phyloP scores from a whole-genome alignment of 2,797 vertebrate genomes.

The Pogoniulus pusillus region DNA sequence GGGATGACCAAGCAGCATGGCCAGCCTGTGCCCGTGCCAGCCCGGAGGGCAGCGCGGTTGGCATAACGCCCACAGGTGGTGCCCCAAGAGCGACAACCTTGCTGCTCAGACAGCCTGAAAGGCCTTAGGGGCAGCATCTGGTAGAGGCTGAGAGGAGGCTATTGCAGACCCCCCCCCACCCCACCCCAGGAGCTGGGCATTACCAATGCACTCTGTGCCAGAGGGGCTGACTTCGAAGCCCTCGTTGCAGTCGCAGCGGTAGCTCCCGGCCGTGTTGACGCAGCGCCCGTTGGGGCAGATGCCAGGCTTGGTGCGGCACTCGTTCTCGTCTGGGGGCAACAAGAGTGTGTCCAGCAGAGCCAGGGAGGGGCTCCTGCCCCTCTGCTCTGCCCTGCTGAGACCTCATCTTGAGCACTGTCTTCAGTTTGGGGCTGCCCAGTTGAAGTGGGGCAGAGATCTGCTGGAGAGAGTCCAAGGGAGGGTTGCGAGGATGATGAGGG shows the following conservation, averaged over 20 bases:
- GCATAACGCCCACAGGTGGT: not conserved
- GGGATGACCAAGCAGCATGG: not conserved
- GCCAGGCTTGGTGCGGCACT: constrained; percentile 86
- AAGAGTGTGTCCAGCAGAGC: too few species aligned
- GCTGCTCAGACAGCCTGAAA: not conserved
- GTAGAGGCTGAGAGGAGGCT: not conserved
- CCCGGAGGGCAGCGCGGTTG: fast-evolving
- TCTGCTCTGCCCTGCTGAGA: too few species aligned
- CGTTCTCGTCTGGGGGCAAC: constrained; percentile 86
- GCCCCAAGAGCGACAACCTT: not conserved
- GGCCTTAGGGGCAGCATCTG: too few species aligned
- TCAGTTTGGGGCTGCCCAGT: too few species aligned
- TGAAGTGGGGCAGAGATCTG: too few species aligned
- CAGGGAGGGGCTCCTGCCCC: too few species aligned
- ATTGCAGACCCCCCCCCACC: not conserved
- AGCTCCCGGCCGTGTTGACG: constrained; percentile 89
- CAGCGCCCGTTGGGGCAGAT: constrained; percentile 92
- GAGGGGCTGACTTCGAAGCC: constrained; percentile 88
- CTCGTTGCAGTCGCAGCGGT: constrained; percentile 89
- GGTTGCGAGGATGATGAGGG: too few species aligned
- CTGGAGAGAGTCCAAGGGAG: too few species aligned
- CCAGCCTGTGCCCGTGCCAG: not conserved
- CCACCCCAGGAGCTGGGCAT: not conserved
- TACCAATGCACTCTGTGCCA: constrained; percentile 90
- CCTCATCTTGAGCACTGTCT: too few species aligned